phyloP scores from a whole-genome alignment of 2,888 invertebrate species.

The Cistogaster globosa region DNA sequence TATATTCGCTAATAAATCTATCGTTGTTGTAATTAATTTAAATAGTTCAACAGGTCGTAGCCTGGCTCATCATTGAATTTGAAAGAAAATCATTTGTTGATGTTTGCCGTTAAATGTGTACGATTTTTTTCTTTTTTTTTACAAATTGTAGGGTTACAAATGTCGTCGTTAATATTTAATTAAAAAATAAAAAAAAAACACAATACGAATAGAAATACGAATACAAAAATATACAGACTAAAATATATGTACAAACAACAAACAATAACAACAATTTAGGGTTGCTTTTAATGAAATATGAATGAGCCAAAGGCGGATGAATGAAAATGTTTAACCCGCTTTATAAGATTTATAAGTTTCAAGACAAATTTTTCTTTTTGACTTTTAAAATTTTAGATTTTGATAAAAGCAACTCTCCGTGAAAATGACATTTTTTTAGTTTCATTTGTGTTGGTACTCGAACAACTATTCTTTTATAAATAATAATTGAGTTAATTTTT shows the following conservation, averaged over 20 bases:
- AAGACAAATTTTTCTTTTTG: neutral
- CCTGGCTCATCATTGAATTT: conserved; percentile 12
- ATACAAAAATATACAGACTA: conserved; percentile 20
- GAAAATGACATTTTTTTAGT: no score
- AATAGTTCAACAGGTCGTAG: conserved; percentile 63
- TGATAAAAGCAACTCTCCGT: no score
- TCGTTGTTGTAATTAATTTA: conserved; percentile 61
- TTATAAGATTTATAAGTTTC: neutral
- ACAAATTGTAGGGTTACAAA: conserved; percentile 63
- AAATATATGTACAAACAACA: conserved; percentile 1
- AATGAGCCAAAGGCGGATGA: conserved; percentile 28
- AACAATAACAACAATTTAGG: conserved; percentile 12
- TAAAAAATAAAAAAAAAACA: conserved; percentile 41
- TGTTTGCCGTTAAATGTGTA: conserved; percentile 7
- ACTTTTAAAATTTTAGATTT: no score
- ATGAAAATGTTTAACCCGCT: conserved; percentile 43
- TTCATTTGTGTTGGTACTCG: no score
- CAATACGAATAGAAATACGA: conserved; percentile 24
- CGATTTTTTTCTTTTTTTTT: conserved; percentile 32
- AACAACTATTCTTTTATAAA: no score
- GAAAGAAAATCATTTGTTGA: conserved; percentile 8
- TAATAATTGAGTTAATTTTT: no score
- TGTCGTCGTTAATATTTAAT: conserved; percentile 70
- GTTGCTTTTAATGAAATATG: conserved; percentile 23
- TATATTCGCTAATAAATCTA: neutral